These are phyloP conservation scores for Bostrychus sinensis DNA, from an alignment of 2,113 vertebrate species.

Conservation along the genomic window DNA sequence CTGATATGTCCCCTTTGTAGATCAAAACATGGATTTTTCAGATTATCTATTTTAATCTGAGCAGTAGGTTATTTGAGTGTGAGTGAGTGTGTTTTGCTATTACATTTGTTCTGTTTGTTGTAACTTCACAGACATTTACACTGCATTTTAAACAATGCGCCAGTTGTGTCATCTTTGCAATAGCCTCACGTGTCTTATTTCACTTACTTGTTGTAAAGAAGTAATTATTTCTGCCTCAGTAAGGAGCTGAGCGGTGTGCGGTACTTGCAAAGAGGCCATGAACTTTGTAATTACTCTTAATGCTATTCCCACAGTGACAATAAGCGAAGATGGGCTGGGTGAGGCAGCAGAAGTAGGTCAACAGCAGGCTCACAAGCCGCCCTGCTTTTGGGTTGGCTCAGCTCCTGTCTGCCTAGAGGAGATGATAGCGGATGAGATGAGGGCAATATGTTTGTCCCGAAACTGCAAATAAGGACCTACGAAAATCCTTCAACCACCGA, in stretches of 20 bases:
- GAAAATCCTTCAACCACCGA: slow-evolving; percentile 60
- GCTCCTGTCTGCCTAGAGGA: slow-evolving; percentile 63
- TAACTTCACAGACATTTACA: neutral
- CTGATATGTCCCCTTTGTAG: slow-evolving; percentile 35
- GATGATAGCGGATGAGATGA: slow-evolving; percentile 72
- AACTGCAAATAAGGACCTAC: slow-evolving; percentile 60
- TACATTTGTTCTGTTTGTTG: neutral
- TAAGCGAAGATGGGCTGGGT: slow-evolving; percentile 57
- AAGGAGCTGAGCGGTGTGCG: slow-evolving; percentile 38
- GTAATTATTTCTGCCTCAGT: slow-evolving; percentile 31
- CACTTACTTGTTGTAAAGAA: neutral
- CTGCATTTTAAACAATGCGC: neutral
- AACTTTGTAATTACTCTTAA: slow-evolving; percentile 71
- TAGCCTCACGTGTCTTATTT: neutral
- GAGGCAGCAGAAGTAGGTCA: slow-evolving; percentile 70
- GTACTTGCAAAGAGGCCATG: slow-evolving; percentile 26
- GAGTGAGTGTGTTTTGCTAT: neutral
- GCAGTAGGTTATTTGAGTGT: slow-evolving; percentile 11
- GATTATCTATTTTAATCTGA: slow-evolving; percentile 54
- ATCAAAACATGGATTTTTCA: slow-evolving; percentile 34
- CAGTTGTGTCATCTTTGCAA: neutral
- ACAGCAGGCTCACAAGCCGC: slow-evolving; percentile 61
- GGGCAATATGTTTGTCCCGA: slow-evolving; percentile 68
- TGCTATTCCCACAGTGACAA: slow-evolving; percentile 71
- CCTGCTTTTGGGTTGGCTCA: slow-evolving; percentile 61